A percentile compares a stretch with the other conserved stretches of the same genome.
Evolutionary conservation across 2,797 vertebrate species (phyloP).

Genomic region (Lithobates pipiens): DNA sequence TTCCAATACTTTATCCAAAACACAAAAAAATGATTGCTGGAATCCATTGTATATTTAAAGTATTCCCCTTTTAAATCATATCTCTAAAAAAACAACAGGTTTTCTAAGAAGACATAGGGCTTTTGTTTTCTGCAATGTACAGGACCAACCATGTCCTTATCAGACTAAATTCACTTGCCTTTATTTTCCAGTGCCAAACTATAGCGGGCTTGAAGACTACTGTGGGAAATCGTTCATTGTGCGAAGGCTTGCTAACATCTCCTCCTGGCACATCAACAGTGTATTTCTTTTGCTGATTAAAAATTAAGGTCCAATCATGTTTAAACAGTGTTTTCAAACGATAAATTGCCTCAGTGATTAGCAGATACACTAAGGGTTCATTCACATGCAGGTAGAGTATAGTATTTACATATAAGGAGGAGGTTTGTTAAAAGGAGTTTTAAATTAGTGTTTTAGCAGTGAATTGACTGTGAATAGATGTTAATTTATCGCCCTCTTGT

Average conservation of each 20-base stretch:
- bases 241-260: constrained; percentile 34
- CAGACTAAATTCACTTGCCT: constrained; percentile 63
- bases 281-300: constrained; percentile 61
- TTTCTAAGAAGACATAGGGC: constrained; percentile 65
- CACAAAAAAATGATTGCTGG: constrained; percentile 8
- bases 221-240: constrained; percentile 58
- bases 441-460: not conserved
- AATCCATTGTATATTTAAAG: constrained; percentile 4
- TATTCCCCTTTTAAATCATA: constrained; percentile 63
- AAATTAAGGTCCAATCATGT: constrained; percentile 61
- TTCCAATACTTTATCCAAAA: not conserved
- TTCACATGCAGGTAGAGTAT: constrained; percentile 59
- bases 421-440: not conserved
- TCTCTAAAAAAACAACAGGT: constrained; percentile 63
- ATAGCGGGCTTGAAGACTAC: constrained; percentile 61
- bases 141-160: constrained; percentile 63
- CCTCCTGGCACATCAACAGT: constrained; percentile 55
- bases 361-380: constrained; percentile 51
- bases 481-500: constrained; percentile 42
- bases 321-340: constrained; percentile 61
- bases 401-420: constrained; percentile 27
- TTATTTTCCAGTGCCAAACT: constrained; percentile 69
- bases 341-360: constrained; percentile 60
- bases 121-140: constrained; percentile 58
- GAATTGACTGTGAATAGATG: constrained; percentile 11